A percentile compares a stretch with the other conserved stretches of the same genome.
Conservation (phyloP, 1,140 invertebrate species). For the Heliconius nattereri region DNA sequence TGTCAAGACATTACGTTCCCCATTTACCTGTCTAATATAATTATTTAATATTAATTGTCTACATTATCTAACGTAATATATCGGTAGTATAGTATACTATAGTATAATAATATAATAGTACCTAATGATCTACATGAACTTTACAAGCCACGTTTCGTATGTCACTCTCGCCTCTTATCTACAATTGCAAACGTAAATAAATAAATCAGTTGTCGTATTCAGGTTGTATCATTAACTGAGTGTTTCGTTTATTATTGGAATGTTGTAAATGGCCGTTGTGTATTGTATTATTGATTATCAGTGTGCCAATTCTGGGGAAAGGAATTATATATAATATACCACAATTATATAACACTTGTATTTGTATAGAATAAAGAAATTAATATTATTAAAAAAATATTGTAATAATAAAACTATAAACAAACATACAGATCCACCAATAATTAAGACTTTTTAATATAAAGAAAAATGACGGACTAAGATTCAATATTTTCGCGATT, state of each 20-base stretch:
- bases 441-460: not conserved
- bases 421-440: not conserved
- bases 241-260: not conserved
- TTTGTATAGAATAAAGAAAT: too few species aligned
- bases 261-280: not conserved
- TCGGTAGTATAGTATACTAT: not conserved
- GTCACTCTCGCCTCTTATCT: not conserved
- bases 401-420: not conserved
- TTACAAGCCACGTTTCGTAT: not conserved
- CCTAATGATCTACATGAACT: not conserved
- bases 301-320: not conserved
- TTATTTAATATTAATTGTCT: too few species aligned
- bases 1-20: too few species aligned
- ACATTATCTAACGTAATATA: not conserved
- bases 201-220: constrained; percentile 9
- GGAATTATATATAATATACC: not conserved
- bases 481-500: too few species aligned
- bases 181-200: constrained; percentile 2
- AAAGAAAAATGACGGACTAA: too few species aligned
- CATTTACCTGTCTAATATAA: too few species aligned
- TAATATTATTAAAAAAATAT: too few species aligned
- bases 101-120: not conserved
- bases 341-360: not conserved
- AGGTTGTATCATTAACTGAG: constrained; percentile 7
- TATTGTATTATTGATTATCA: not conserved